These are phyloP conservation scores for Meloidogyne floridensis DNA, from an alignment of 1,140 invertebrate species.

Conservation along the genomic window DNA sequence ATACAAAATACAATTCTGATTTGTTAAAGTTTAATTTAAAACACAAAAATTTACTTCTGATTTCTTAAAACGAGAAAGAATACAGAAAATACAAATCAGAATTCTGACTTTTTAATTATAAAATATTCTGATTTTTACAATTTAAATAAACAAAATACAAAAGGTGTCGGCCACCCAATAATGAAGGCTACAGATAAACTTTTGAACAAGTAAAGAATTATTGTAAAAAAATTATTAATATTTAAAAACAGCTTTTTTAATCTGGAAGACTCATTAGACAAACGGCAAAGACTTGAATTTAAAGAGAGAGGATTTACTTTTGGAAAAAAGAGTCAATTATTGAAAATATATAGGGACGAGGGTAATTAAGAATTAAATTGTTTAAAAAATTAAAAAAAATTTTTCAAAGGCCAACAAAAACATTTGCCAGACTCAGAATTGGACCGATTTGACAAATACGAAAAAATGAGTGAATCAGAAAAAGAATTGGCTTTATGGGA, in stretches of 20 bases:
- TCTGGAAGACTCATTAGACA: slow-evolving; percentile 20
- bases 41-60: background rate
- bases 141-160: background rate
- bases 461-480: slow-evolving; percentile 2
- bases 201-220: background rate
- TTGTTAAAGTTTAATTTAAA: no score
- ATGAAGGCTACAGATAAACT: slow-evolving; percentile 25
- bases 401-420: background rate
- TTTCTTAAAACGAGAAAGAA: background rate
- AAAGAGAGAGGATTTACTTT: slow-evolving; percentile 24
- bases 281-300: slow-evolving; percentile 11
- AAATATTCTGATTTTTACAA: background rate
- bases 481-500: slow-evolving; percentile 25
- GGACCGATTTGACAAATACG: slow-evolving; percentile 12
- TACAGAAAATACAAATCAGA: background rate
- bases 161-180: slow-evolving; percentile 19
- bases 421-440: slow-evolving; percentile 12
- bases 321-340: slow-evolving; percentile 22
- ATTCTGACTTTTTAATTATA: no score
- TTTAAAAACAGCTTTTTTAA: slow-evolving; percentile 13
- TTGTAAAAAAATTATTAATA: background rate
- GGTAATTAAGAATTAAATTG: background rate
- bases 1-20: no score
- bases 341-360: slow-evolving; percentile 23
- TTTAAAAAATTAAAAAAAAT: background rate